Percentiles rank a stretch among this genome's conserved stretches.
Evolutionary conservation across 2,797 vertebrate genomes (phyloP).

Genomic region (Hemibagrus guttatus): DNA sequence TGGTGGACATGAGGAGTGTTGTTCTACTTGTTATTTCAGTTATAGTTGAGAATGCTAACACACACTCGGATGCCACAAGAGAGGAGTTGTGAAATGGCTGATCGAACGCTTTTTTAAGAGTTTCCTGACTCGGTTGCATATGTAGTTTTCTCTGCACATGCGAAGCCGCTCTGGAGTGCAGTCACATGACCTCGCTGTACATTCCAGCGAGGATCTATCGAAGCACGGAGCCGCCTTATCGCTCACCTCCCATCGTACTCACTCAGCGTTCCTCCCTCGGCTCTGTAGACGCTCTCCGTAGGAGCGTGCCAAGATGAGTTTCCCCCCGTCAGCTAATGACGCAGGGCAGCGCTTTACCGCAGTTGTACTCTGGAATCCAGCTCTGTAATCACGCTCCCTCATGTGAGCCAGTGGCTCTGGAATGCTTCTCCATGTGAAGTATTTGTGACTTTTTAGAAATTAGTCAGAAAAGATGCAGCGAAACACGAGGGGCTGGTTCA

Average conservation of each 20-base stretch:
- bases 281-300: constrained; percentile 48
- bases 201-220: constrained; percentile 70
- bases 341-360: constrained; percentile 56
- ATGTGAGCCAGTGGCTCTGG: constrained; percentile 30
- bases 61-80: background rate
- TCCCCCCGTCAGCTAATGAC: constrained; percentile 62
- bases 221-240: constrained; percentile 68
- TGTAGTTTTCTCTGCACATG: background rate
- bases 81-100: too few species aligned
- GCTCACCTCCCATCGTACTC: constrained; percentile 67
- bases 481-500: background rate
- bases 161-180: constrained; percentile 35
- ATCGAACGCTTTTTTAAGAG: background rate
- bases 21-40: background rate
- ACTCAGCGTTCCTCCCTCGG: constrained; percentile 63
- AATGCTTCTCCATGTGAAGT: constrained; percentile 14
- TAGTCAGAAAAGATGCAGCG: background rate
- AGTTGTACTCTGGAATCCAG: constrained; percentile 51
- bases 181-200: constrained; percentile 73
- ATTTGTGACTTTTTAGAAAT: constrained; percentile 28
- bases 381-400: constrained; percentile 15
- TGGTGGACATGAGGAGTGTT: background rate
- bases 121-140: background rate
- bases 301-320: constrained; percentile 53
- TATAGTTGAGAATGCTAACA: background rate